These are phyloP conservation scores for Danionella cerebrum DNA, from an alignment of 2,113 vertebrate genomes.

Conservation along the genomic window DNA sequence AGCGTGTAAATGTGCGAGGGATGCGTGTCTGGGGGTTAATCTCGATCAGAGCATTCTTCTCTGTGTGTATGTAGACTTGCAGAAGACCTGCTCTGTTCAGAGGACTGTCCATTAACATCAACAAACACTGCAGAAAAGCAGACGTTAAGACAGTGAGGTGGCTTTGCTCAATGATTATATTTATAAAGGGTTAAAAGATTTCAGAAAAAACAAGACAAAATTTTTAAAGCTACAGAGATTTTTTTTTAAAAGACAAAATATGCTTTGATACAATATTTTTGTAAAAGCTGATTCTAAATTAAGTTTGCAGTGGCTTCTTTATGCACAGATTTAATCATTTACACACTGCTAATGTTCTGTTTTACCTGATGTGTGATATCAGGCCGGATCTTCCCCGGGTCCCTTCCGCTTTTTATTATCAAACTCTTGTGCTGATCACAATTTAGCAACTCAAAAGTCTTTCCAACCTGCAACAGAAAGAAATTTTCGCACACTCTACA, in stretches of 20 bases:
- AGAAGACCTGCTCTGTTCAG: constrained; percentile 89
- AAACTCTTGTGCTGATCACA: constrained; percentile 89
- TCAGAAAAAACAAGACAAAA: no score
- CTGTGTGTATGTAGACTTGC: constrained; percentile 92
- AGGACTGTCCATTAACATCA: constrained; percentile 97
- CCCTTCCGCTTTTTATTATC: constrained; percentile 79
- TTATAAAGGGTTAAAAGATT: no score
- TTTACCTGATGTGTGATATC: constrained; percentile 93
- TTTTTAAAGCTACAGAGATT: no score
- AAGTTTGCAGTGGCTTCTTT: no score
- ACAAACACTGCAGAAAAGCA: constrained; percentile 66
- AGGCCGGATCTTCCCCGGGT: constrained; percentile 81
- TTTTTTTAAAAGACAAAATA: no score
- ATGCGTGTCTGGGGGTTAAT: constrained; percentile 96
- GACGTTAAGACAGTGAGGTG: background rate
- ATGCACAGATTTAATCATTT: no score
- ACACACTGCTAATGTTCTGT: no score
- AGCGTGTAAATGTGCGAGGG: constrained; percentile 88
- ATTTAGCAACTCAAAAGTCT: constrained; percentile 87
- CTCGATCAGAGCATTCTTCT: constrained; percentile 88
- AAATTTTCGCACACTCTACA: background rate
- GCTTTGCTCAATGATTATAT: no score
- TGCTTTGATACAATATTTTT: no score
- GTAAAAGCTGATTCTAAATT: no score
- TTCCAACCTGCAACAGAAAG: constrained; percentile 73